phyloP scores from a whole-genome alignment of 1,140 invertebrate genomes.

The Varroa destructor region DNA sequence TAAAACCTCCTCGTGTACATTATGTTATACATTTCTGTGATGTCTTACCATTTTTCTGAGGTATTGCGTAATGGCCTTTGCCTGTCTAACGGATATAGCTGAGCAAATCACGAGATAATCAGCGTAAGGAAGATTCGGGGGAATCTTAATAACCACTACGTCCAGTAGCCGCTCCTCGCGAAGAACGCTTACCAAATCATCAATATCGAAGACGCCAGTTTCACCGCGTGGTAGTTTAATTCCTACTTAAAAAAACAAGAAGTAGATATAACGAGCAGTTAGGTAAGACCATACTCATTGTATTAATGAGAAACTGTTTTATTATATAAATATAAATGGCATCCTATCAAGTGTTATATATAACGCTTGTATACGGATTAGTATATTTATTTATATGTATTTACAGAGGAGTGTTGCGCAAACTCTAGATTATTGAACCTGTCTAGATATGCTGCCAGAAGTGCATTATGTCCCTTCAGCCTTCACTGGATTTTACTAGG shows the following conservation, averaged over 20 bases:
- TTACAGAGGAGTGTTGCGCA: too few species aligned
- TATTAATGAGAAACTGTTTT: too few species aligned
- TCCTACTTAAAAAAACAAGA: background rate
- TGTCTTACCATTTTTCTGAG: conserved; percentile 55
- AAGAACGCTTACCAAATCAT: conserved; percentile 64
- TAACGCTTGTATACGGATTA: too few species aligned
- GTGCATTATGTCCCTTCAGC: too few species aligned
- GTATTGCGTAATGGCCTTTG: conserved; percentile 58
- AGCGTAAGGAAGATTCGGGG: conserved; percentile 59
- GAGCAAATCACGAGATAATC: conserved; percentile 65
- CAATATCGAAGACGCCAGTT: conserved; percentile 67
- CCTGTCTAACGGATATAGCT: conserved; percentile 57
- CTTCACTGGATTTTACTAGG: too few species aligned
- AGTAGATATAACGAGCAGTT: background rate
- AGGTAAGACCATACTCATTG: too few species aligned
- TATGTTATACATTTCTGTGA: background rate
- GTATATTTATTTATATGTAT: too few species aligned
- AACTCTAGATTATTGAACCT: too few species aligned
- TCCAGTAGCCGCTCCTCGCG: conserved; percentile 60
- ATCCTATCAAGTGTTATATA: too few species aligned
- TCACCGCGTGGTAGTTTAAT: conserved; percentile 51
- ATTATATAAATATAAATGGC: too few species aligned
- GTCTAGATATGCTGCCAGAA: too few species aligned
- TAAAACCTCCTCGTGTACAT: too few species aligned
- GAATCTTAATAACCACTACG: conserved; percentile 64